Base-by-base conservation (phyloP, 2,113 vertebrate genomes). In the Paradoxurus hermaphroditus region DNA sequence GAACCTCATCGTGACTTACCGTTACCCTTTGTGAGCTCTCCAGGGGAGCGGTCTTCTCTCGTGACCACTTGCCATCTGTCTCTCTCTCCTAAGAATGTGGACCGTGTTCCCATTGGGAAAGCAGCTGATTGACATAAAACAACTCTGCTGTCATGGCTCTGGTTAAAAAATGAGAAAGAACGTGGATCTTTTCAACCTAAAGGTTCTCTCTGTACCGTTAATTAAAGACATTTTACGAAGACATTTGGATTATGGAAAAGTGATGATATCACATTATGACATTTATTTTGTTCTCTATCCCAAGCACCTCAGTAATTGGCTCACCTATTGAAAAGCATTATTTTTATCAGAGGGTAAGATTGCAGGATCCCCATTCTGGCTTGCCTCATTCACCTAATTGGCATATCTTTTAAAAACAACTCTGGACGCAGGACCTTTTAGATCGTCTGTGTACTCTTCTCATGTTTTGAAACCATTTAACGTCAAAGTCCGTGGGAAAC, bases 161-260 rank as follows among this genome's bases (percentile, higher is more conserved):
- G 27, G 90, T 70, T 4, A 31, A 16, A 83, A 86, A 83, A 94
- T 63, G 85, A 46, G 59, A 84, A 78, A 56, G 73, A 83, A 94
- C 96, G 82, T 75, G 95, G 31, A 72, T 97, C 82, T 96, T 95
- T 97, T 86, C 94, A 94, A 92, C 49, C 90, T 85, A 78, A 98
- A 97, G 97, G 41, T 89, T 97, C 63, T 92, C 97, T 97, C 94
- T 83, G 91, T 94, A 63, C 79, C 90, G 51, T 96, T 91, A 97
- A 96, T 97, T 98, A 98, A 97, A 96, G 95, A 70, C 72, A 44
- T 93, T 96, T 97, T 96, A 95, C 93, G 41, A 97, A 75, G 93
- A 72, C 78, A 97, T 95, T 91, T 97, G 73, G 91, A 98, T 94
- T 96, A 63, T 68, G 79, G 92, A 49, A 72, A 92, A 75, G 79